A percentile compares a stretch with the other conserved stretches of the same genome.
Evolutionary conservation across 2,888 invertebrate genomes (phyloP).

Genomic region (Coronaproctus castanopsis): DNA sequence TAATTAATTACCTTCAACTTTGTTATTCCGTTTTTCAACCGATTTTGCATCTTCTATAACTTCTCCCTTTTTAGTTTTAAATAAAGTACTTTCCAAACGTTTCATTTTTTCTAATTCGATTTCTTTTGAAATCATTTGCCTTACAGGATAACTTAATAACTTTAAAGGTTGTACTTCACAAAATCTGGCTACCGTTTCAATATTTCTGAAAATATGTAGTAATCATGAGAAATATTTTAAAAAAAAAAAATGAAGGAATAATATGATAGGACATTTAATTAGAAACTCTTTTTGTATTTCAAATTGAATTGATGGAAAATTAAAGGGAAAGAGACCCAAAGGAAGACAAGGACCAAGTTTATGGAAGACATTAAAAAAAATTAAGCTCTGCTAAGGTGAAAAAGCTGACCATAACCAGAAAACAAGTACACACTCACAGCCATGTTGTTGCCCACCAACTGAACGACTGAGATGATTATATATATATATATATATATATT

Average conservation of each 20-base stretch:
- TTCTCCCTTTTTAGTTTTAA: background rate
- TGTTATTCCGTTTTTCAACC: conserved; percentile 45
- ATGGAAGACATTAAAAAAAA: no score
- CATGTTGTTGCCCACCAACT: no score
- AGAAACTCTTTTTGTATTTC: background rate
- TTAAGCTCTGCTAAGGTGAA: no score
- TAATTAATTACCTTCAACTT: no score
- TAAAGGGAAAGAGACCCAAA: background rate
- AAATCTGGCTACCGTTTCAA: conserved; percentile 42
- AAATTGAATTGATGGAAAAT: background rate
- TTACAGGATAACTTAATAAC: conserved; percentile 41
- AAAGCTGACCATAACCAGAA: no score
- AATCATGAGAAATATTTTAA: no score
- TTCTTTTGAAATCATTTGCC: conserved; percentile 63
- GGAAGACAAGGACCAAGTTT: no score
- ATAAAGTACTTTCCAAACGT: conserved; percentile 26
- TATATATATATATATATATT: no score
- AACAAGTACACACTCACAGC: no score
- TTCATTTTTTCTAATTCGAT: conserved; percentile 59
- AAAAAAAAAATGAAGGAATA: conserved; percentile 7
- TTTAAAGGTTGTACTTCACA: conserved; percentile 22
- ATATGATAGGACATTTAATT: background rate
- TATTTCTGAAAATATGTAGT: conserved; percentile 34
- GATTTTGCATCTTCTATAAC: conserved; percentile 37
- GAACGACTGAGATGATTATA: no score